A percentile compares a stretch with the other conserved stretches of the same genome.
Evolutionary conservation across 1,140 invertebrate species (phyloP).

Genomic region (Euschistus heros): DNA sequence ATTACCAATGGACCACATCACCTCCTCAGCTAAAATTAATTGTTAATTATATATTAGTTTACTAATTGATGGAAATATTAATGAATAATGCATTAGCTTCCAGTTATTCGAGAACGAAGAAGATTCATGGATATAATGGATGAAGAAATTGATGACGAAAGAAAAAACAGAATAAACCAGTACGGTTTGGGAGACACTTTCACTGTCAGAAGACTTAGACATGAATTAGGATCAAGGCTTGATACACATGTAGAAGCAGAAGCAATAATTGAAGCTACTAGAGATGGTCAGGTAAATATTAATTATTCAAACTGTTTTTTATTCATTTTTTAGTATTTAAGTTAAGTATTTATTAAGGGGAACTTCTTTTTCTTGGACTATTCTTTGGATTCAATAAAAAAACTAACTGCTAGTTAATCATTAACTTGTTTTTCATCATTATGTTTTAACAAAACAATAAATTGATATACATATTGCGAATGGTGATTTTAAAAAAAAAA

Average conservation of each 20-base stretch:
- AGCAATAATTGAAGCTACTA: conserved; percentile 66
- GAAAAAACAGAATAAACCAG: conserved; percentile 63
- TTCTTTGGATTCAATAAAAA: too few species aligned
- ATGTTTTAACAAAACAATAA: too few species aligned
- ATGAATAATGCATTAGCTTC: conserved; percentile 45
- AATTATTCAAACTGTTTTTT: too few species aligned
- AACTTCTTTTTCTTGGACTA: too few species aligned
- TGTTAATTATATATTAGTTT: not conserved
- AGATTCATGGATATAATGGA: conserved; percentile 92
- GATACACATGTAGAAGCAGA: conserved; percentile 75
- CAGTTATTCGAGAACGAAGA: conserved; percentile 76
- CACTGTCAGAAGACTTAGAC: conserved; percentile 59
- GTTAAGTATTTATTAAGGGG: too few species aligned
- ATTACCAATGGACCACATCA: too few species aligned
- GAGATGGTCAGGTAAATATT: conserved; percentile 48
- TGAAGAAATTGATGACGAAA: conserved; percentile 87
- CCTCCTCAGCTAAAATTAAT: too few species aligned
- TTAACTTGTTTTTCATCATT: too few species aligned
- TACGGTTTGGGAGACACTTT: conserved; percentile 59
- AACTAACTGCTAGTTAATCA: too few species aligned
- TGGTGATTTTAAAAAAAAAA: too few species aligned
- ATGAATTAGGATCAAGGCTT: conserved; percentile 65
- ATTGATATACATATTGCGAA: too few species aligned
- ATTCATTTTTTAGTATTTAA: too few species aligned
- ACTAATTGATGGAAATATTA: conserved; percentile 17